These are phyloP conservation scores for Streblospio benedicti DNA, from an alignment of 1,140 invertebrate species.

Conservation along the genomic window DNA sequence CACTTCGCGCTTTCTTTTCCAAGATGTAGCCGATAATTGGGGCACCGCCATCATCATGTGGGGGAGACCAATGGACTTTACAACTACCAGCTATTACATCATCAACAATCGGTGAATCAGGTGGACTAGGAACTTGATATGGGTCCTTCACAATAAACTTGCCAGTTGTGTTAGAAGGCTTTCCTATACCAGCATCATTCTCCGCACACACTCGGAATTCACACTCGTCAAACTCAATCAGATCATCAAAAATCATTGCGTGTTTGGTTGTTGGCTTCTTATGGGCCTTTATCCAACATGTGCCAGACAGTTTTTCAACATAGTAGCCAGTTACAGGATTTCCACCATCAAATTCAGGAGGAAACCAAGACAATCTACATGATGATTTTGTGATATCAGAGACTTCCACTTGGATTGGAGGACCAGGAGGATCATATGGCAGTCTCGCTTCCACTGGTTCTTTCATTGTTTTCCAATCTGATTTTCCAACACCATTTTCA, in stretches of 20 bases:
- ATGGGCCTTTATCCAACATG: slow-evolving; percentile 83
- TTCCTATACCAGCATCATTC: slow-evolving; percentile 86
- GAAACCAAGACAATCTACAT: slow-evolving; percentile 86
- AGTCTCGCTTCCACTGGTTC: slow-evolving; percentile 45
- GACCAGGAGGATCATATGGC: slow-evolving; percentile 65
- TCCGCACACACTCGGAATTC: slow-evolving; percentile 90
- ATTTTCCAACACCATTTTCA: slow-evolving; percentile 87
- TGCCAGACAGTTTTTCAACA: slow-evolving; percentile 74
- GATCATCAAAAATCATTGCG: slow-evolving; percentile 59
- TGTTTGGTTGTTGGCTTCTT: slow-evolving; percentile 62
- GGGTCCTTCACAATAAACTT: slow-evolving; percentile 88
- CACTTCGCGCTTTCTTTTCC: slow-evolving; percentile 80
- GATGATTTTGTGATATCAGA: slow-evolving; percentile 92
- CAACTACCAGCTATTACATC: slow-evolving; percentile 86
- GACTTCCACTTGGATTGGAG: slow-evolving; percentile 77
- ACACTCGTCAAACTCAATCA: slow-evolving; percentile 89
- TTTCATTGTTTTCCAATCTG: slow-evolving; percentile 71
- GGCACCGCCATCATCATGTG: slow-evolving; percentile 79
- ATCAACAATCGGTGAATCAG: slow-evolving; percentile 56
- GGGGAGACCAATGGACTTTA: slow-evolving; percentile 82
- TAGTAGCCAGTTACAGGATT: slow-evolving; percentile 67
- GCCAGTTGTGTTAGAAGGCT: slow-evolving; percentile 79
- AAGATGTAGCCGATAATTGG: slow-evolving; percentile 91
- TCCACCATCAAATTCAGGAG: slow-evolving; percentile 82
- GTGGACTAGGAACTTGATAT: slow-evolving; percentile 57